These are phyloP conservation scores for Chrysolina americana DNA, from an alignment of 2,888 invertebrate species.

Conservation along the genomic window DNA sequence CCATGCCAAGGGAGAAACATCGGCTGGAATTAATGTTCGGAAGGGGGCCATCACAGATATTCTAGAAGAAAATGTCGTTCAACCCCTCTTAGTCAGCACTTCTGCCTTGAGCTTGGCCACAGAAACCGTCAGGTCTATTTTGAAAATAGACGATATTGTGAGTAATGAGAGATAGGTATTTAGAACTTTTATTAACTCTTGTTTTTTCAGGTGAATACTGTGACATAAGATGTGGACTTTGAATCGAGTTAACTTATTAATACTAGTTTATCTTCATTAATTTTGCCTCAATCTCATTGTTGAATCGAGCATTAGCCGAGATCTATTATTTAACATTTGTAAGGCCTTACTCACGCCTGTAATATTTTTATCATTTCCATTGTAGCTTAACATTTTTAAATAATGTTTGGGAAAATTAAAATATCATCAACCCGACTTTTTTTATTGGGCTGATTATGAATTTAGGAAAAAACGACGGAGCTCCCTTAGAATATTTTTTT, in stretches of 20 bases:
- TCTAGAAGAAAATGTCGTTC: slow-evolving; percentile 96
- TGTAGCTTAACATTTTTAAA: not conserved
- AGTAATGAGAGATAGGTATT: slow-evolving; percentile 67
- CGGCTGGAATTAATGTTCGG: slow-evolving; percentile 96
- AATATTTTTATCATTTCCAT: not conserved
- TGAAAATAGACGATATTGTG: slow-evolving; percentile 99
- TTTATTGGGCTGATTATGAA: not conserved
- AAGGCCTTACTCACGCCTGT: not conserved
- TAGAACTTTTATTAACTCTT: slow-evolving; percentile 9
- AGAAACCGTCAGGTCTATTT: slow-evolving; percentile 96
- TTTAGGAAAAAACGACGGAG: no score
- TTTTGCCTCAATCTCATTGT: slow-evolving; percentile 19
- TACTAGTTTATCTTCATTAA: slow-evolving; percentile 19
- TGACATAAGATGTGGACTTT: slow-evolving; percentile 66
- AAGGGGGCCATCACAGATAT: slow-evolving; percentile 98
- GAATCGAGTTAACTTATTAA: slow-evolving; percentile 26
- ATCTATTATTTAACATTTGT: not conserved
- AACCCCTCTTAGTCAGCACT: slow-evolving; percentile 95
- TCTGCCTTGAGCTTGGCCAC: slow-evolving; percentile 95
- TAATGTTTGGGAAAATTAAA: slow-evolving; percentile 6
- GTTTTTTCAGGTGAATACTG: slow-evolving; percentile 72
- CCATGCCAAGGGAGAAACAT: slow-evolving; percentile 89
- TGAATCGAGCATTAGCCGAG: not conserved
- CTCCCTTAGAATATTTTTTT: no score
- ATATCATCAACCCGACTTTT: not conserved